phyloP scores from a whole-genome alignment of 1,140 invertebrate genomes.

The Atta cephalotes region DNA sequence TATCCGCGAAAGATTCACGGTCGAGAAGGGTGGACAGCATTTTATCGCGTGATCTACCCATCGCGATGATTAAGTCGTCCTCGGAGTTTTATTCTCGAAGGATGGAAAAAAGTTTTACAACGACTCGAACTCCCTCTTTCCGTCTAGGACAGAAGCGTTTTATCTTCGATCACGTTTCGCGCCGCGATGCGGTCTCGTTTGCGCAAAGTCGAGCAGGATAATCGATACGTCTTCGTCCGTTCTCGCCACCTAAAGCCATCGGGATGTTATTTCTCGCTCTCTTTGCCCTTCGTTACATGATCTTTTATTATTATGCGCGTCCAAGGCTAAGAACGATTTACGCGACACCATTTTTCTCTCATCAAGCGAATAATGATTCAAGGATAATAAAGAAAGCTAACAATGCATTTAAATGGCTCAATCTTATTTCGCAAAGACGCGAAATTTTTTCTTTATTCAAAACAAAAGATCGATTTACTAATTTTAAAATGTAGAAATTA shows the following conservation, averaged over 20 bases:
- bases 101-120: slow-evolving; percentile 51
- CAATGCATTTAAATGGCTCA: neutral
- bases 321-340: slow-evolving; percentile 22
- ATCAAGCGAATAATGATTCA: neutral
- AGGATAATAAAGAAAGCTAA: neutral
- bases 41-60: slow-evolving; percentile 53
- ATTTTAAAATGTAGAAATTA: neutral
- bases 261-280: slow-evolving; percentile 61
- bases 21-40: slow-evolving; percentile 41
- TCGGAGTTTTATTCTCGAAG: slow-evolving; percentile 68
- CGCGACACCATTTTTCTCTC: neutral
- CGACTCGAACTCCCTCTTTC: slow-evolving; percentile 42
- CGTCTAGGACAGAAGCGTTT: slow-evolving; percentile 60
- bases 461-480: neutral
- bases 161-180: slow-evolving; percentile 76
- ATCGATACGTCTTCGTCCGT: slow-evolving; percentile 76
- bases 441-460: neutral
- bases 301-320: slow-evolving; percentile 41
- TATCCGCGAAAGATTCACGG: slow-evolving; percentile 55
- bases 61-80: slow-evolving; percentile 73
- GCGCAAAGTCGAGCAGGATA: slow-evolving; percentile 75
- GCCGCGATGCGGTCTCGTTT: slow-evolving; percentile 75
- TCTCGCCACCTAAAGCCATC: slow-evolving; percentile 66
- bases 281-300: slow-evolving; percentile 44
- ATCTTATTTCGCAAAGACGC: neutral